Percentiles rank a stretch among this genome's conserved stretches.
Conservation (phyloP, 2,113 vertebrate species). For the Erythrocercus mccallii region DNA sequence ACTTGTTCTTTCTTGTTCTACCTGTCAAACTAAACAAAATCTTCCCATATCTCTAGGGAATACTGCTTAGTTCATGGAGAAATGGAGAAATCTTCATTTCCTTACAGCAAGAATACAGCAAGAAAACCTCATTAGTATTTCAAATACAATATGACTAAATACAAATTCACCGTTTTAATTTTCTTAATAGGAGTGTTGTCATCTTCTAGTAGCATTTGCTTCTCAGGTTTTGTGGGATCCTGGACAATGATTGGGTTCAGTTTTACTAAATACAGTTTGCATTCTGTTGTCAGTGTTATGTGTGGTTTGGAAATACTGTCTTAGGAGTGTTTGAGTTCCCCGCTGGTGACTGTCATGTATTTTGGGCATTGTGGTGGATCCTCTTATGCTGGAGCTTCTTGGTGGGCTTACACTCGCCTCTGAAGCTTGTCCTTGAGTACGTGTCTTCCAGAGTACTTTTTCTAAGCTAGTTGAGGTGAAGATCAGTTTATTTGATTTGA, state of each 20-base stretch:
- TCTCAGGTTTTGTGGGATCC: not conserved
- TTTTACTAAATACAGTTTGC: not conserved
- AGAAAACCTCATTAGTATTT: not conserved
- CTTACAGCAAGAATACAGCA: not conserved
- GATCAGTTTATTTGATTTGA: not conserved
- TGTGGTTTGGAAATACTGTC: not conserved
- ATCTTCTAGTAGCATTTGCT: not conserved
- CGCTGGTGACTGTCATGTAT: not conserved
- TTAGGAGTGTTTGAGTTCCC: not conserved
- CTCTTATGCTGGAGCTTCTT: not conserved
- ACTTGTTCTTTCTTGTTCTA: conserved; percentile 5
- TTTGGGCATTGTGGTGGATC: not conserved
- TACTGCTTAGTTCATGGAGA: not conserved
- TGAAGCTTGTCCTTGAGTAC: not conserved
- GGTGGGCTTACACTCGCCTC: not conserved
- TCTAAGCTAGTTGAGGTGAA: not conserved
- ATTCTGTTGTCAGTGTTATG: not conserved
- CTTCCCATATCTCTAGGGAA: not conserved
- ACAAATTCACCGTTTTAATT: not conserved
- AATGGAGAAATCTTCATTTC: not conserved
- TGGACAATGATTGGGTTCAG: not conserved
- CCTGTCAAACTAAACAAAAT: not conserved
- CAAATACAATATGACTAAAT: not conserved
- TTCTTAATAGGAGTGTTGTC: not conserved
- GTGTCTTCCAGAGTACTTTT: not conserved